These are phyloP conservation scores for Drosophila miranda DNA, from an alignment of 1,140 invertebrate species.

Conservation along the genomic window DNA sequence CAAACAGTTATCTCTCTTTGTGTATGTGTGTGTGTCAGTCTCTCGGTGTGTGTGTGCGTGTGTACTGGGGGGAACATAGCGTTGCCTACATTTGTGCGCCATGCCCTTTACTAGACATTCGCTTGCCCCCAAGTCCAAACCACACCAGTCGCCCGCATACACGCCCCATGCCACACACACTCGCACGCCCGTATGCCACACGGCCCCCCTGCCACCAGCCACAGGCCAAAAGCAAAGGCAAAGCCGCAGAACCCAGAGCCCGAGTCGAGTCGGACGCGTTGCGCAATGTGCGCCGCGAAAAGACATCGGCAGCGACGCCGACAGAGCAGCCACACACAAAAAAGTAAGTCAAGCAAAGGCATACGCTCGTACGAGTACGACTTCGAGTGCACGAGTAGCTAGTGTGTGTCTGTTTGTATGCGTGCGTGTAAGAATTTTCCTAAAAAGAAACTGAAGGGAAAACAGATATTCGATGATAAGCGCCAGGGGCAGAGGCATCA, in stretches of 20 bases:
- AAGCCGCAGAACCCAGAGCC: constrained; percentile 27
- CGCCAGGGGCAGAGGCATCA: constrained; percentile 17
- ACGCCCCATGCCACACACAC: not conserved
- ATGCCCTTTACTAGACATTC: constrained; percentile 41
- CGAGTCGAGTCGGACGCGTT: constrained; percentile 58
- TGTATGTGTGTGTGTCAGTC: not conserved
- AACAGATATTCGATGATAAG: constrained; percentile 18
- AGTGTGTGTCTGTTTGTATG: constrained; percentile 28
- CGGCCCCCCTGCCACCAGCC: constrained; percentile 12
- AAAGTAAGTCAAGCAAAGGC: constrained; percentile 59
- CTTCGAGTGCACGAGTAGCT: too few relatives aligned
- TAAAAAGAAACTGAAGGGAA: constrained; percentile 19
- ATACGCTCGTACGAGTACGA: too few relatives aligned
- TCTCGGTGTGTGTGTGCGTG: constrained; percentile 1
- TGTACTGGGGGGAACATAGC: not conserved
- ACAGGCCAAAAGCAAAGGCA: constrained; percentile 18
- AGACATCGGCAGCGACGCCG: constrained; percentile 52
- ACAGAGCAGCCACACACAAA: constrained; percentile 9
- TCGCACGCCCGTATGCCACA: constrained; percentile 2
- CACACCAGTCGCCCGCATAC: too few relatives aligned
- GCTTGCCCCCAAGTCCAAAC: constrained; percentile 5
- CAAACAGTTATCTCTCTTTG: constrained; percentile 5
- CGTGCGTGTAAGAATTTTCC: constrained; percentile 20
- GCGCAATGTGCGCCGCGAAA: constrained; percentile 63
- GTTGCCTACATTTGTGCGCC: constrained; percentile 71